Percentiles rank a stretch among this genome's conserved stretches.
These are phyloP conservation scores for Drosophila lutescens DNA, from an alignment of 2,888 invertebrate genomes.

Conservation along the genomic window DNA sequence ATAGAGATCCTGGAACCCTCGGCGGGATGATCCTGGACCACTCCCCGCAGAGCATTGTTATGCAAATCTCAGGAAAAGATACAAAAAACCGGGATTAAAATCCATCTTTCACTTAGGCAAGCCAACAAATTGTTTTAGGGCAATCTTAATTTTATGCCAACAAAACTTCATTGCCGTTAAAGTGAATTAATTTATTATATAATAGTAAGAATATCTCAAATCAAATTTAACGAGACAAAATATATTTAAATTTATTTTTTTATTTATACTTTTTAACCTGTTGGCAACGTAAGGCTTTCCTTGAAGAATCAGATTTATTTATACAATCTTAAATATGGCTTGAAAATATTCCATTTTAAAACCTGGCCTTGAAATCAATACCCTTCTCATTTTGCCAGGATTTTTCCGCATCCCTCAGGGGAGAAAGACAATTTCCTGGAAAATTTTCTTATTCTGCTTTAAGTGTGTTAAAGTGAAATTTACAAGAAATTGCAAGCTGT, in stretches of 20 bases:
- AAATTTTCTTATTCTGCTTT: conserved; percentile 35
- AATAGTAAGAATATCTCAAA: too few relatives aligned
- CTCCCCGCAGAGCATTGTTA: conserved; percentile 58
- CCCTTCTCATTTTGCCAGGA: not conserved
- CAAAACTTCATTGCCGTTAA: not conserved
- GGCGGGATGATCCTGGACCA: conserved; percentile 18
- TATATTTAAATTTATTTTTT: not conserved
- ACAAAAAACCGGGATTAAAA: conserved; percentile 35
- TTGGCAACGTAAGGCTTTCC: not conserved
- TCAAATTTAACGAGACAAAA: not conserved
- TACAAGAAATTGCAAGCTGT: conserved; percentile 23
- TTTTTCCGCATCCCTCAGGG: conserved; percentile 19
- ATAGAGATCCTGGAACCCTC: conserved; percentile 1
- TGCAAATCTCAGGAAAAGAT: conserved; percentile 60
- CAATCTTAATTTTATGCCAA: not conserved
- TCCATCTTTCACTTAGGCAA: conserved; percentile 54
- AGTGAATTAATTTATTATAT: not conserved
- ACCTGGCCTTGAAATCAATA: not conserved
- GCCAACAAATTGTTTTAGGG: not conserved
- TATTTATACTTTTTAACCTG: not conserved
- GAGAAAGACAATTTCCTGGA: conserved; percentile 25
- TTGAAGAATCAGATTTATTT: not conserved
- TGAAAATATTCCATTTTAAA: not conserved
- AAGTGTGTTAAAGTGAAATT: conserved; percentile 21
- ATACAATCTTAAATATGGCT: not conserved